Percentiles rank a stretch among this genome's conserved stretches.
phyloP scores from a whole-genome alignment of 2,797 vertebrate species.

The Gymnothorax javanicus region DNA sequence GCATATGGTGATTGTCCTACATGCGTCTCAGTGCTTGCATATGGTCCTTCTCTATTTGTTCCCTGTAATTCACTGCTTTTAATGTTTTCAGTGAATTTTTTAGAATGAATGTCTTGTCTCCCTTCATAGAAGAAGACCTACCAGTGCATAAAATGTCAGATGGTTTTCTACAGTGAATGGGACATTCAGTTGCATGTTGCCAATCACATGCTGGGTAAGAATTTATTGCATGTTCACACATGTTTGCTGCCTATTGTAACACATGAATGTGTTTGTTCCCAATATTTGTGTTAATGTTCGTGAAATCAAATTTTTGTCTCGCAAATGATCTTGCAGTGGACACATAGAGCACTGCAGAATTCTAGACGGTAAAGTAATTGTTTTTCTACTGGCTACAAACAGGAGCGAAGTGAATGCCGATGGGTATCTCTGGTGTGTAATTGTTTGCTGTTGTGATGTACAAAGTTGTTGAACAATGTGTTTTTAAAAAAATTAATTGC shows the following conservation, averaged over 20 bases:
- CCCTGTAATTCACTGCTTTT: neutral
- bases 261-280: neutral
- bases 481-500: neutral
- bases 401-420: neutral
- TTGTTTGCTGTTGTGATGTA: neutral
- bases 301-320: no score
- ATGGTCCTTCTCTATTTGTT: neutral
- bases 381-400: neutral
- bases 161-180: constrained; percentile 99
- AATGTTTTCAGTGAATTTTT: neutral
- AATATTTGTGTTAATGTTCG: neutral
- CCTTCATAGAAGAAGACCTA: constrained; percentile 96
- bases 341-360: neutral
- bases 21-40: no score
- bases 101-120: constrained; percentile 55
- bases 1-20: no score
- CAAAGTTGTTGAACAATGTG: neutral
- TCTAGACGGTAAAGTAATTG: neutral
- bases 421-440: neutral
- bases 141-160: constrained; percentile 99
- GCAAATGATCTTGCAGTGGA: neutral
- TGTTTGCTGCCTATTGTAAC: constrained; percentile 32
- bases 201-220: constrained; percentile 99
- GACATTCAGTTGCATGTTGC: constrained; percentile 99
- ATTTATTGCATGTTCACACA: constrained; percentile 41